phyloP scores from a whole-genome alignment of 2,797 vertebrate species.

The Macropus fuliginosus region DNA sequence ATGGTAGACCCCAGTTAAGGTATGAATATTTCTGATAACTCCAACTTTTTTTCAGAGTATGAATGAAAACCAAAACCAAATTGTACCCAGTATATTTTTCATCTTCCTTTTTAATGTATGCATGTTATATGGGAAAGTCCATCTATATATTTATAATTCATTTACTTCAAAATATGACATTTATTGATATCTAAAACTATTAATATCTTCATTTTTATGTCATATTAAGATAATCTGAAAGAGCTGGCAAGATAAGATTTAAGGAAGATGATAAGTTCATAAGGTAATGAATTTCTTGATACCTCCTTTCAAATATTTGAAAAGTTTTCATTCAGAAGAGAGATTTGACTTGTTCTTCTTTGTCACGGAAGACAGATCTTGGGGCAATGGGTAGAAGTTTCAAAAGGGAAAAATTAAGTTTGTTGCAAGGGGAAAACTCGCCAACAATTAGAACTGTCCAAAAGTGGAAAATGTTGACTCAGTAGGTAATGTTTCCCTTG shows the following conservation, averaged over 20 bases:
- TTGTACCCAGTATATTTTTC: constrained; percentile 61
- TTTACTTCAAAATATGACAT: constrained; percentile 72
- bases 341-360: neutral
- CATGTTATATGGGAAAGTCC: constrained; percentile 68
- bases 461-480: neutral
- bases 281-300: neutral
- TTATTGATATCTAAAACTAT: constrained; percentile 21
- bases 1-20: neutral
- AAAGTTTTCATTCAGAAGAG: neutral
- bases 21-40: constrained; percentile 43
- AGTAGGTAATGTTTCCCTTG: neutral
- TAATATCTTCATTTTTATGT: constrained; percentile 64
- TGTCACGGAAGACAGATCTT: neutral
- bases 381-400: neutral
- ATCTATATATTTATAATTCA: constrained; percentile 70
- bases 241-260: neutral
- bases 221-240: neutral
- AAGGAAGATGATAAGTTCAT: neutral
- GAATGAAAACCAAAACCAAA: constrained; percentile 67
- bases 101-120: constrained; percentile 70
- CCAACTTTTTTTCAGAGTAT: constrained; percentile 65
- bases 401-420: neutral
- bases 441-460: neutral
- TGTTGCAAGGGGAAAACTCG: neutral
- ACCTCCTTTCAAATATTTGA: neutral